Evolutionary conservation across 2,888 invertebrate species (phyloP).

Genomic region (Rhingia rostrata): DNA sequence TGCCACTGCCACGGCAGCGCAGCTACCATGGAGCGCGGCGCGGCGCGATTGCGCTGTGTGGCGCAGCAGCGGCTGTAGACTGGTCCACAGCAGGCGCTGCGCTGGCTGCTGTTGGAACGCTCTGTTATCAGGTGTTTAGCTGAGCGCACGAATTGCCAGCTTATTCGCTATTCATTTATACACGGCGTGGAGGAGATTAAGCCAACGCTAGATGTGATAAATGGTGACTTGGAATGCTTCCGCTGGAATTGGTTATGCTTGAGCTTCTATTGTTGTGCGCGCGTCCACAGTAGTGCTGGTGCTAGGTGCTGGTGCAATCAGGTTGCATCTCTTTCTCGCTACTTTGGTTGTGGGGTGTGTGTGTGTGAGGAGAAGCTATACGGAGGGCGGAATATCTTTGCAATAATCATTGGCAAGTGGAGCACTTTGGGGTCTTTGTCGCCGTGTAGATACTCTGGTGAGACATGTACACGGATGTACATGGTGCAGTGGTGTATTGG

Average conservation of each 20-base stretch:
- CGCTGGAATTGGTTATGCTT: constrained; percentile 71
- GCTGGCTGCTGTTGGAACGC: constrained; percentile 52
- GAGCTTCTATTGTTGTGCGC: constrained; percentile 69
- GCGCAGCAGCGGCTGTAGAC: constrained; percentile 45
- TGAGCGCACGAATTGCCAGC: constrained; percentile 74
- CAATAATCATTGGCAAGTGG: constrained; percentile 73
- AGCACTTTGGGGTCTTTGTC: constrained; percentile 71
- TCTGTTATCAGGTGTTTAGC: constrained; percentile 75
- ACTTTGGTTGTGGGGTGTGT: not conserved
- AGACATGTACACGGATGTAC: constrained; percentile 55
- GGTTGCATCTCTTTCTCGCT: not conserved
- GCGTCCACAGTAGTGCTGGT: not conserved
- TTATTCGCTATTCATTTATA: constrained; percentile 75
- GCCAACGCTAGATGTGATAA: constrained; percentile 72
- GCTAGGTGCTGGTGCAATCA: constrained; percentile 2
- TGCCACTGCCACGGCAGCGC: constrained; percentile 53
- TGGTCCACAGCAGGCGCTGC: constrained; percentile 17
- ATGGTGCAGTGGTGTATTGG: not conserved
- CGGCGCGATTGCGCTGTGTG: constrained; percentile 1
- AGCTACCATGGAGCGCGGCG: not conserved
- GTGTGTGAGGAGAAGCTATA: constrained; percentile 7
- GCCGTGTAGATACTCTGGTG: constrained; percentile 48
- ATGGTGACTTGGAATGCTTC: constrained; percentile 74
- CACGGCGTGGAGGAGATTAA: constrained; percentile 74
- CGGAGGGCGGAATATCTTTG: constrained; percentile 70